These are phyloP conservation scores for Sipunculus nudus DNA, from an alignment of 2,888 invertebrate genomes.

Conservation along the genomic window DNA sequence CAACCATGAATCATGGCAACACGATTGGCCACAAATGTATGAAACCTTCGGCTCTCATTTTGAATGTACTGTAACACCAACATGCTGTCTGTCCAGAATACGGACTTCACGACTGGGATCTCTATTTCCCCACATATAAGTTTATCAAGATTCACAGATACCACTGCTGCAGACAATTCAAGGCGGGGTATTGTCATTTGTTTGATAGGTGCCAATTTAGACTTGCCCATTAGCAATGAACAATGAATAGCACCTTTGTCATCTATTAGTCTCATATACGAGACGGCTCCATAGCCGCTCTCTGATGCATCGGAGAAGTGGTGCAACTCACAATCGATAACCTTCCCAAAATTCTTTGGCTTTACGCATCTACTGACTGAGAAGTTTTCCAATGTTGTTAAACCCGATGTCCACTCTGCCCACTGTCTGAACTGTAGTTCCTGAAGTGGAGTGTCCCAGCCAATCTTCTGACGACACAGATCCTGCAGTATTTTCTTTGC, in stretches of 20 bases:
- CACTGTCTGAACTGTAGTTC: background rate
- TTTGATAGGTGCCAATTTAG: conserved; percentile 18
- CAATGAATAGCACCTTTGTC: conserved; percentile 11
- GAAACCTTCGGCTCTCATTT: conserved; percentile 37
- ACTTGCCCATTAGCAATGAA: conserved; percentile 15
- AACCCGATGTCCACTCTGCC: conserved; percentile 9
- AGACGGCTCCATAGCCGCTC: conserved; percentile 21
- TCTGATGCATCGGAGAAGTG: conserved; percentile 24
- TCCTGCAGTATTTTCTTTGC: conserved; percentile 14
- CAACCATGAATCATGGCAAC: conserved; percentile 39
- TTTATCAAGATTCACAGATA: conserved; percentile 10
- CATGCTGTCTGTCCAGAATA: conserved; percentile 28
- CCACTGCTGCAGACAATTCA: conserved; percentile 22
- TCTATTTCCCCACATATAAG: conserved; percentile 23
- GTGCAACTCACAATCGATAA: conserved; percentile 9
- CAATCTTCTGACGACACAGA: background rate
- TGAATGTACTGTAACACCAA: conserved; percentile 23
- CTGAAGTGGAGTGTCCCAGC: conserved; percentile 17
- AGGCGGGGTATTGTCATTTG: conserved; percentile 18
- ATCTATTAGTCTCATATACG: conserved; percentile 9
- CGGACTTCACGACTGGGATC: background rate
- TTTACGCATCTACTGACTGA: background rate
- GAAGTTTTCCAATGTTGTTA: background rate
- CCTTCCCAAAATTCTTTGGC: background rate
- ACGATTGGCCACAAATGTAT: conserved; percentile 46